A percentile compares a stretch with the other conserved stretches of the same genome.
Conservation (phyloP, 2,888 invertebrate genomes). For the Nomada goodeniana region DNA sequence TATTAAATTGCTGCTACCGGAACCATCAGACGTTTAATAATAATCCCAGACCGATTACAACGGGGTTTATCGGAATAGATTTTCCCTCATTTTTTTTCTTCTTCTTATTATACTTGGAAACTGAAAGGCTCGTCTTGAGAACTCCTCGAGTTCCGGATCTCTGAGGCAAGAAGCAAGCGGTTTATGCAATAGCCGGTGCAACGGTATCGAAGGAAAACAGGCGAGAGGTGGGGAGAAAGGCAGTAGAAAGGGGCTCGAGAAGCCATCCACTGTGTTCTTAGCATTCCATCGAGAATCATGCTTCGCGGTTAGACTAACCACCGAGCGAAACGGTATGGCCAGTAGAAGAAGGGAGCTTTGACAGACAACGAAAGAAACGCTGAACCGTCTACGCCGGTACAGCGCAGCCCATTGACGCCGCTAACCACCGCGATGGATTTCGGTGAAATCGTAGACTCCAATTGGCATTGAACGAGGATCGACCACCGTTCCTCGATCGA, state of each 20-base stretch:
- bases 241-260: slow-evolving; percentile 53
- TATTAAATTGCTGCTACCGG: slow-evolving; percentile 8
- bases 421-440: slow-evolving; percentile 28
- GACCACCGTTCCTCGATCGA: slow-evolving; percentile 17
- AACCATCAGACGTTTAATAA: slow-evolving; percentile 37
- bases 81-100: neutral
- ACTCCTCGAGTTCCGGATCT: slow-evolving; percentile 62
- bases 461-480: slow-evolving; percentile 52
- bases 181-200: slow-evolving; percentile 68
- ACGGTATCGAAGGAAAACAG: slow-evolving; percentile 60
- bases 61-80: slow-evolving; percentile 39
- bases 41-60: slow-evolving; percentile 16
- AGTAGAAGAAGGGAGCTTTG: slow-evolving; percentile 45
- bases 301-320: slow-evolving; percentile 65
- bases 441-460: slow-evolving; percentile 45
- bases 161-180: slow-evolving; percentile 51
- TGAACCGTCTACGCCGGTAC: slow-evolving; percentile 28
- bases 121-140: slow-evolving; percentile 57
- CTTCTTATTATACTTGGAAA: slow-evolving; percentile 6
- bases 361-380: slow-evolving; percentile 49
- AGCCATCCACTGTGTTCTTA: slow-evolving; percentile 68
- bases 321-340: slow-evolving; percentile 56
- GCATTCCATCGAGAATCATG: slow-evolving; percentile 72
- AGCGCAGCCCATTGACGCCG: slow-evolving; percentile 61
- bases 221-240: neutral